These are phyloP conservation scores for Bergia puertoricense DNA, from an alignment of 92 coral and sea anemone species.

Conservation along the genomic window DNA sequence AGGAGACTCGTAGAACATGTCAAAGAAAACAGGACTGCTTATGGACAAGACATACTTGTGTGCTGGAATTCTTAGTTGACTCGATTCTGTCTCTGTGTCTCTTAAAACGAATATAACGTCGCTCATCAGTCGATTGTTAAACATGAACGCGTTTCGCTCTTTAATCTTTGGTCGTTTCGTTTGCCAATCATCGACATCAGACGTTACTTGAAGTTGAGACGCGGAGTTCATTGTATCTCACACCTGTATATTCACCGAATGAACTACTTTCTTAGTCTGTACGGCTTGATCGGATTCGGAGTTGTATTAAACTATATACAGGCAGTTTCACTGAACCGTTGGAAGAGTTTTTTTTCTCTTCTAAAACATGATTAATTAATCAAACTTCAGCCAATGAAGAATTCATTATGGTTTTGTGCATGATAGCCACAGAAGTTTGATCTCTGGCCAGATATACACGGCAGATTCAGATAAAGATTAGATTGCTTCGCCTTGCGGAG, in stretches of 20 bases:
- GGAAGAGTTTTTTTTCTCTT: background rate
- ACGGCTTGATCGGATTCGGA: background rate
- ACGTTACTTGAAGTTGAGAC: background rate
- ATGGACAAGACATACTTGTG: constrained; percentile 37
- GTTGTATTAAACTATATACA: background rate
- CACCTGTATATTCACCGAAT: background rate
- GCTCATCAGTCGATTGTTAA: constrained; percentile 44
- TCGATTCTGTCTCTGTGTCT: constrained; percentile 16
- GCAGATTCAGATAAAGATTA: background rate
- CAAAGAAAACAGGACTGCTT: constrained; percentile 26
- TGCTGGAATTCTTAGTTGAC: constrained; percentile 17
- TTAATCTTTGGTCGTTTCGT: constrained; percentile 16
- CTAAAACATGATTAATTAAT: constrained; percentile 26
- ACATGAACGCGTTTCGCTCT: constrained; percentile 37
- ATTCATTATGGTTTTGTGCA: constrained; percentile 8
- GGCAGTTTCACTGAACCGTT: background rate
- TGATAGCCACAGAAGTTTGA: constrained; percentile 1
- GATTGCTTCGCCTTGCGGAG: background rate
- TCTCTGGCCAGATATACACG: background rate
- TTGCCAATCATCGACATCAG: constrained; percentile 27
- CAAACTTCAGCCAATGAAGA: background rate
- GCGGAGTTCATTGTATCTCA: background rate
- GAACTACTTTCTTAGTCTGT: background rate
- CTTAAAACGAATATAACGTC: constrained; percentile 12
- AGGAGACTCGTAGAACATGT: constrained; percentile 24